Evolutionary conservation across 2,888 invertebrate genomes (phyloP).

Genomic region (Lymantria monacha): DNA sequence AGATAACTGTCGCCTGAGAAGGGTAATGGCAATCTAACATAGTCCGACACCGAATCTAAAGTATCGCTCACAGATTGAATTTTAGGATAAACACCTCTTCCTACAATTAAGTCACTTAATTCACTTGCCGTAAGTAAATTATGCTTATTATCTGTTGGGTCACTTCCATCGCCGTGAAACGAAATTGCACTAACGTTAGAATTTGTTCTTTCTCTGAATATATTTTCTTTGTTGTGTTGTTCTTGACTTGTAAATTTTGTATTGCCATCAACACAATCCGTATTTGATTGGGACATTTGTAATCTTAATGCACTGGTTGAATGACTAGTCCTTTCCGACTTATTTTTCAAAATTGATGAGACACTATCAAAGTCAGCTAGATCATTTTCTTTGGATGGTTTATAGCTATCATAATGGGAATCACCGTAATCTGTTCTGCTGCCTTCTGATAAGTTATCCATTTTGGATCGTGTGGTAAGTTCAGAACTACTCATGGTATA

Average conservation of each 20-base stretch:
- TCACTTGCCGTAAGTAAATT: constrained; percentile 91
- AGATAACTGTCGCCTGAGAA: constrained; percentile 82
- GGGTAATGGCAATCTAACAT: constrained; percentile 88
- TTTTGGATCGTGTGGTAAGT: constrained; percentile 82
- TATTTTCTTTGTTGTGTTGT: constrained; percentile 70
- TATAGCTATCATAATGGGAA: constrained; percentile 83
- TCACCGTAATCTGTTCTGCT: constrained; percentile 72
- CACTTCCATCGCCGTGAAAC: constrained; percentile 94
- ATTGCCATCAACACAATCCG: constrained; percentile 80
- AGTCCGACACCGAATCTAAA: constrained; percentile 94
- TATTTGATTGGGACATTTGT: constrained; percentile 46
- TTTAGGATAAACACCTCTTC: constrained; percentile 87
- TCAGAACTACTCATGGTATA: constrained; percentile 90
- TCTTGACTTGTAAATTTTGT: constrained; percentile 60
- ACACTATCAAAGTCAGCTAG: constrained; percentile 76
- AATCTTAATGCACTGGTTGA: constrained; percentile 48
- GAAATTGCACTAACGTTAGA: constrained; percentile 91
- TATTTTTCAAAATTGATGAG: constrained; percentile 75
- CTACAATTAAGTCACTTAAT: constrained; percentile 91
- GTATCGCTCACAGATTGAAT: constrained; percentile 91
- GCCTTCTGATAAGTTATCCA: constrained; percentile 74
- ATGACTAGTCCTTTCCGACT: constrained; percentile 68
- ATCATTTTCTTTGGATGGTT: constrained; percentile 76
- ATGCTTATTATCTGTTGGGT: constrained; percentile 90
- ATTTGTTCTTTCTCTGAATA: constrained; percentile 86